These are phyloP conservation scores for Oopsacas minuta DNA, from an alignment of 37 sponge, comb jelly and placozoan genomes.

Conservation along the genomic window DNA sequence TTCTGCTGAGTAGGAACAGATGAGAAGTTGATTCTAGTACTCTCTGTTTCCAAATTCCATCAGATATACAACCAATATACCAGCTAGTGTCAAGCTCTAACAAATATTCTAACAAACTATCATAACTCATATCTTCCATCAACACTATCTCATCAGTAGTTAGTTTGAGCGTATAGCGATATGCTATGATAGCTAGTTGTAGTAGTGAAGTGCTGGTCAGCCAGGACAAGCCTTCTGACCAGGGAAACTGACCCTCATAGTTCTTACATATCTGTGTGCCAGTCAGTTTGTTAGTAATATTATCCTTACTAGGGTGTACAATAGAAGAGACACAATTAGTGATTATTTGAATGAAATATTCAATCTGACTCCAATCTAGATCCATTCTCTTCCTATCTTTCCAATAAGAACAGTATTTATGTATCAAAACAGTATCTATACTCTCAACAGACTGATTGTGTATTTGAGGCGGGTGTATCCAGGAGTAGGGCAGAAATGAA, in stretches of 20 bases:
- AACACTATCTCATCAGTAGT: neutral
- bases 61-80: neutral
- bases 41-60: neutral
- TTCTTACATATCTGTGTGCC: conserved; percentile 26
- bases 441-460: neutral
- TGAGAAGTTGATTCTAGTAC: neutral
- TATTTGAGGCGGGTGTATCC: neutral
- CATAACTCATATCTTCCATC: neutral
- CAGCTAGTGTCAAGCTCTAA: neutral
- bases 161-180: conserved; percentile 39
- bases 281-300: neutral
- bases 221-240: conserved; percentile 35
- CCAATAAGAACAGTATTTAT: neutral
- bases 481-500: neutral
- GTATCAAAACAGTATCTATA: neutral
- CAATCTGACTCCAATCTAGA: neutral
- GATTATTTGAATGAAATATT: neutral
- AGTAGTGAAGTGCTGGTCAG: conserved; percentile 26
- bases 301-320: neutral
- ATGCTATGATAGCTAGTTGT: conserved; percentile 38
- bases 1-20: neutral
- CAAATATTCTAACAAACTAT: neutral
- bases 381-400: neutral
- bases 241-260: conserved; percentile 38
- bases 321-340: neutral